Conservation (phyloP, 2,113 vertebrate species). For the Halcyon malimbica region DNA sequence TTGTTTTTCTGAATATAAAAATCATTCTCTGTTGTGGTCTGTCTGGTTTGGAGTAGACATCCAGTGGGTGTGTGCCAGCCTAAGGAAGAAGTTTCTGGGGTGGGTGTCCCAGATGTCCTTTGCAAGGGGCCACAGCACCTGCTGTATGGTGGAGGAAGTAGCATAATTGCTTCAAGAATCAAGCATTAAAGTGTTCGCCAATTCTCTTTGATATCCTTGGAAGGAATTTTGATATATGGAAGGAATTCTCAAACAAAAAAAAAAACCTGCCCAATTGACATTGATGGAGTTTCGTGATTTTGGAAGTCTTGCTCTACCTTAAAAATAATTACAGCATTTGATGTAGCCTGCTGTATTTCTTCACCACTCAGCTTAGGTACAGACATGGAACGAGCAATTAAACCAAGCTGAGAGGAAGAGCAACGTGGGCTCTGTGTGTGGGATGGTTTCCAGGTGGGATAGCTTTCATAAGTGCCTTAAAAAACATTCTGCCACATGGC, state of each 20-base stretch:
- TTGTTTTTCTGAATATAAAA: background rate
- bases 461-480: conserved; percentile 56
- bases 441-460: conserved; percentile 63
- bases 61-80: fast-evolving
- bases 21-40: background rate
- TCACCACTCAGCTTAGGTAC: background rate
- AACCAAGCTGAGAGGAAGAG: conserved; percentile 60
- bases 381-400: conserved; percentile 61
- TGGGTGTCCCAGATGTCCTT: background rate
- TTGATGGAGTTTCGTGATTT: background rate
- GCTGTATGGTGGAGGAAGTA: background rate
- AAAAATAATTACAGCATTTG: background rate
- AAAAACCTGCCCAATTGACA: too few species aligned
- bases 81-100: background rate
- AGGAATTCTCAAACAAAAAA: background rate
- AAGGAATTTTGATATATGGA: background rate
- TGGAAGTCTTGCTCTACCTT: background rate
- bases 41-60: background rate
- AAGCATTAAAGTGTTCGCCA: background rate
- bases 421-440: conserved; percentile 42
- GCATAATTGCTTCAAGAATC: background rate
- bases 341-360: background rate
- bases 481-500: conserved; percentile 47
- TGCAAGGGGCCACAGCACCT: background rate
- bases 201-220: background rate